Percentiles rank a stretch among this genome's conserved stretches.
Evolutionary conservation across 2,888 invertebrate species (phyloP).

Genomic region (Schizotus pectinicornis): DNA sequence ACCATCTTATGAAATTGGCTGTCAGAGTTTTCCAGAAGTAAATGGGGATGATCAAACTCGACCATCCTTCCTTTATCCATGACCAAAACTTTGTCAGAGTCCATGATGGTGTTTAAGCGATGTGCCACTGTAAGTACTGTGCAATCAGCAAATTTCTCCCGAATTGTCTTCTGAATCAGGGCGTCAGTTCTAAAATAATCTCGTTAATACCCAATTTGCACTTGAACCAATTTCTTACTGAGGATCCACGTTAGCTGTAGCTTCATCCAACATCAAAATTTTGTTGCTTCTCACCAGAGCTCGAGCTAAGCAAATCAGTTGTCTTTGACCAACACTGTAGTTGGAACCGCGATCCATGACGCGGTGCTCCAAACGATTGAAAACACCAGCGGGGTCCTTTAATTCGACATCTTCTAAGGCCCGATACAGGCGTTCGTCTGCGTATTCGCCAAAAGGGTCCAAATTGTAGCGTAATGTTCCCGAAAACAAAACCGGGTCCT

Average conservation of each 20-base stretch:
- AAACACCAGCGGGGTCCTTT: constrained; percentile 68
- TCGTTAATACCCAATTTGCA: neutral
- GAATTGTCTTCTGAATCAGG: constrained; percentile 83
- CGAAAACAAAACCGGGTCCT: constrained; percentile 76
- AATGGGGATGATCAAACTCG: constrained; percentile 79
- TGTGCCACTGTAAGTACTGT: constrained; percentile 93
- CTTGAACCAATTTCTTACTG: constrained; percentile 63
- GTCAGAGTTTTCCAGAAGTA: constrained; percentile 64
- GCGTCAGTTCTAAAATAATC: constrained; percentile 68
- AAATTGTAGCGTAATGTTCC: constrained; percentile 76
- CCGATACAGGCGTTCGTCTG: constrained; percentile 72
- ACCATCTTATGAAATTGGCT: constrained; percentile 71
- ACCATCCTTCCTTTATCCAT: constrained; percentile 81
- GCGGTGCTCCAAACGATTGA: constrained; percentile 69
- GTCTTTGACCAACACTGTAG: constrained; percentile 90
- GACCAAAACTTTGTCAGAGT: constrained; percentile 86
- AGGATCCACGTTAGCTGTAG: constrained; percentile 92
- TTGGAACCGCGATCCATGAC: constrained; percentile 80
- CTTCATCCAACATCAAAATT: constrained; percentile 89
- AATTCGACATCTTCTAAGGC: constrained; percentile 79
- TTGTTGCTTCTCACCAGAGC: constrained; percentile 85
- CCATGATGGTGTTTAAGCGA: constrained; percentile 91
- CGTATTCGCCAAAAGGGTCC: constrained; percentile 75
- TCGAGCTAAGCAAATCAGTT: constrained; percentile 87
- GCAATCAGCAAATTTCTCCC: constrained; percentile 78